phyloP scores from a whole-genome alignment of 2,888 invertebrate genomes.

The Tuta absoluta region DNA sequence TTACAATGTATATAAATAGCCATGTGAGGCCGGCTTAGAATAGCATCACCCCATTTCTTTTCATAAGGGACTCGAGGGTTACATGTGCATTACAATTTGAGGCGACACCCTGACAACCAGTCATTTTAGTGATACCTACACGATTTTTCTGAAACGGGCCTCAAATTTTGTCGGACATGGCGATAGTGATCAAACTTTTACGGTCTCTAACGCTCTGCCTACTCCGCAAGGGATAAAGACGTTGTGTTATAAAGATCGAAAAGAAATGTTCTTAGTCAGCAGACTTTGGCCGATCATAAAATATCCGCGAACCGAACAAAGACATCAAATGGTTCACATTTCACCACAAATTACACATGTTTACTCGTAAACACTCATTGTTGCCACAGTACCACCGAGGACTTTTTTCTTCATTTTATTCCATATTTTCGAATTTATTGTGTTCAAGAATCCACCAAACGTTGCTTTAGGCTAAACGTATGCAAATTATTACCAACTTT shows the following conservation, averaged over 20 bases:
- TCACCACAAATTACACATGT: conserved; percentile 74
- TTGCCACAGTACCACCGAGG: neutral
- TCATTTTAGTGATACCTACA: too few species aligned
- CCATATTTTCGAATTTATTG: conserved; percentile 34
- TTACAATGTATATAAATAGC: too few species aligned
- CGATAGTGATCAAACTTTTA: too few species aligned
- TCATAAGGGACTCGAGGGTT: too few species aligned
- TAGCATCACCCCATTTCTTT: too few species aligned
- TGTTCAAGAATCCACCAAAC: conserved; percentile 54
- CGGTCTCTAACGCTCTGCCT: too few species aligned
- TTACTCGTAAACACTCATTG: conserved; percentile 57
- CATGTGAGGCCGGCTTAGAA: too few species aligned
- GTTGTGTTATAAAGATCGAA: neutral
- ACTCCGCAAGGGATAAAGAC: too few species aligned
- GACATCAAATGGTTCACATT: conserved; percentile 78
- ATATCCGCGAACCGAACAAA: conserved; percentile 68
- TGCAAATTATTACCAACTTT: conserved; percentile 30
- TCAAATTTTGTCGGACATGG: too few species aligned
- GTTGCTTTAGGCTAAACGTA: conserved; percentile 53
- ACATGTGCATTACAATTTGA: too few species aligned
- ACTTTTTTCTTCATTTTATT: neutral
- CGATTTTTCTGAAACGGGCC: too few species aligned
- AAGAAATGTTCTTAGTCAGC: conserved; percentile 53
- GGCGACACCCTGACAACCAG: too few species aligned
- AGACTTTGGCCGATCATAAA: conserved; percentile 66